Evolutionary conservation across 2,797 vertebrate genomes (phyloP).

Genomic region (Scyliorhinus canicula): DNA sequence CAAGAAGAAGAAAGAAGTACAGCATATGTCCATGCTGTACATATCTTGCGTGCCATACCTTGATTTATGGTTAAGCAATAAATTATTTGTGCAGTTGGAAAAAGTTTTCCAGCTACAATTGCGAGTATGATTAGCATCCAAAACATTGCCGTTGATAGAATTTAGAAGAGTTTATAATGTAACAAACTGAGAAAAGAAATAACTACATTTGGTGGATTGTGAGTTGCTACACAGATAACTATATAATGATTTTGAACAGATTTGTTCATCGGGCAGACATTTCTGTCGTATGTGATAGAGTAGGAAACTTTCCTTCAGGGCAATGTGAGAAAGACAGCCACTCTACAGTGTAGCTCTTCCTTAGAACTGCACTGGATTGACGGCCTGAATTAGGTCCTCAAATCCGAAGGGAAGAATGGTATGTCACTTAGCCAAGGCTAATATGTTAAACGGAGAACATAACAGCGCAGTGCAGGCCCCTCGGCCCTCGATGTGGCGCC

Average conservation of each 20-base stretch:
- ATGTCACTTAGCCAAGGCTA: no score
- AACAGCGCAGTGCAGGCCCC: no score
- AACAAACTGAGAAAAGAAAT: not conserved
- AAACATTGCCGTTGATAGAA: not conserved
- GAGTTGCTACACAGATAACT: not conserved
- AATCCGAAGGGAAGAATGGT: not conserved
- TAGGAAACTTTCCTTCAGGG: not conserved
- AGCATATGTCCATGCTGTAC: not conserved
- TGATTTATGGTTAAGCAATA: not conserved
- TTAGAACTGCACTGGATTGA: not conserved
- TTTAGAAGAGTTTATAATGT: constrained; percentile 6
- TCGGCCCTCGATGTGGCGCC: no score
- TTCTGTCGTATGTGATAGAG: not conserved
- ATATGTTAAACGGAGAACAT: no score
- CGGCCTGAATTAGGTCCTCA: not conserved
- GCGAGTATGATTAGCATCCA: not conserved
- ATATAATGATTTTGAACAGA: not conserved
- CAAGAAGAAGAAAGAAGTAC: no score
- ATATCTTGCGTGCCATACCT: not conserved
- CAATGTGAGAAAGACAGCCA: not conserved
- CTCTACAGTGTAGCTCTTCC: not conserved
- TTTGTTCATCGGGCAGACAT: not conserved
- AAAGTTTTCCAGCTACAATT: not conserved
- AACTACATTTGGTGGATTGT: not conserved
- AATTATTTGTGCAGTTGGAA: not conserved